phyloP scores from a whole-genome alignment of 2,888 invertebrate species.

The Ennomos quercinarius region DNA sequence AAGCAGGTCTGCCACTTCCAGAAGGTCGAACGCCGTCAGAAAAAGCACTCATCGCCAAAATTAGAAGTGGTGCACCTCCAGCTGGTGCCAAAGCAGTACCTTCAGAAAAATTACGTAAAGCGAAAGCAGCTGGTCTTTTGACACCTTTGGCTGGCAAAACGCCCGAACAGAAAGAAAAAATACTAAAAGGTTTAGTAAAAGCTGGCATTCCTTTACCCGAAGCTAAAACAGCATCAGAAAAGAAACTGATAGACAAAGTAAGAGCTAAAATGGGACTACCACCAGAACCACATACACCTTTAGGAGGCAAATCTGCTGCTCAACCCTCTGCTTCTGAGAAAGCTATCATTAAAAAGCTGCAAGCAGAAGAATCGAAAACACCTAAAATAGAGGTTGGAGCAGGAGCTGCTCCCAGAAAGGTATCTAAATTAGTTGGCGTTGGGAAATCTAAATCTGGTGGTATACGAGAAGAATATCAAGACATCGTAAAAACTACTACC shows the following conservation, averaged over 20 bases:
- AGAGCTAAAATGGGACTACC: constrained; percentile 47
- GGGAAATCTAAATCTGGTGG: constrained; percentile 41
- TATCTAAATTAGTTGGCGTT: constrained; percentile 25
- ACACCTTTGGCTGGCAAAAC: constrained; percentile 49
- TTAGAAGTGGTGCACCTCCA: constrained; percentile 2
- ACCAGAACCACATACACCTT: constrained; percentile 47
- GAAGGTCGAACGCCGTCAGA: constrained; percentile 48
- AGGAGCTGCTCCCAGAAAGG: constrained; percentile 42
- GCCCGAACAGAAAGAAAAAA: constrained; percentile 47
- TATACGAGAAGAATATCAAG: constrained; percentile 57
- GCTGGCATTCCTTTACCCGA: constrained; percentile 48
- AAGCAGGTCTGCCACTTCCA: constrained; percentile 42
- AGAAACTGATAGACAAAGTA: constrained; percentile 44
- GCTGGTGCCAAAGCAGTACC: constrained; percentile 11
- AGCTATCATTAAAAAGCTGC: constrained; percentile 43
- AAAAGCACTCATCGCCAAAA: constrained; percentile 42
- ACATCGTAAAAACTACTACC: constrained; percentile 62
- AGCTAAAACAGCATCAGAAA: constrained; percentile 48
- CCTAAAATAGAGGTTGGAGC: constrained; percentile 51
- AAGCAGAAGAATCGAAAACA: constrained; percentile 28
- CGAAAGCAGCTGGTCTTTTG: constrained; percentile 47
- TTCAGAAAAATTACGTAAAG: constrained; percentile 42
- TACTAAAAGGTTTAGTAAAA: constrained; percentile 42
- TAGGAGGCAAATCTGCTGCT: constrained; percentile 42
- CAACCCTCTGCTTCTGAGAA: constrained; percentile 45